Conservation (phyloP, 2,797 vertebrate genomes). For the Mormyrus hasselquistii region DNA sequence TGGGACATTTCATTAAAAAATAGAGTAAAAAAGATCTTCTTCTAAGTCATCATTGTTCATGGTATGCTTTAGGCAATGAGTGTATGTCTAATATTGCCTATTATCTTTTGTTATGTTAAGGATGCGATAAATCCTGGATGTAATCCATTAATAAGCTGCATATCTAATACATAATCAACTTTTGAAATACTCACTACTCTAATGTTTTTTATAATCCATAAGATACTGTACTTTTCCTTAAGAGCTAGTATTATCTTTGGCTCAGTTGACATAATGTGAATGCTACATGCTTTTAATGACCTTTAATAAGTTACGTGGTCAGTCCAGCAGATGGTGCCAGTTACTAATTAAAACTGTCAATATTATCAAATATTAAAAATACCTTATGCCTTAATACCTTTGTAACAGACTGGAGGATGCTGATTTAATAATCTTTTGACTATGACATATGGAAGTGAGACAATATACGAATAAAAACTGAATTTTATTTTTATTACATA, state of each 20-base stretch:
- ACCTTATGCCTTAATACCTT: no score
- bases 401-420: background rate
- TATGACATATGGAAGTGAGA: background rate
- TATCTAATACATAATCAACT: background rate
- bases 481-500: background rate
- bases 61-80: background rate
- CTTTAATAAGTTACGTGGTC: conserved; percentile 25
- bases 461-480: background rate
- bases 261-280: background rate
- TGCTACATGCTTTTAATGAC: background rate
- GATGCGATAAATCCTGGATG: background rate
- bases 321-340: conserved; percentile 31
- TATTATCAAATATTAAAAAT: conserved; percentile 15
- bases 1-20: background rate
- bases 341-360: conserved; percentile 27
- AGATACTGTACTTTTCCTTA: background rate
- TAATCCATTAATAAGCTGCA: background rate
- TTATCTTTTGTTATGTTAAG: background rate
- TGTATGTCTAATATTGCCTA: background rate
- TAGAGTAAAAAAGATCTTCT: background rate
- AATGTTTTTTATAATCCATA: background rate
- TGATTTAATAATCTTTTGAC: background rate
- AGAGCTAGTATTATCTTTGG: background rate
- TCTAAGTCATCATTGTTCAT: background rate
- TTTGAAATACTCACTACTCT: background rate